Evolutionary conservation across 2,113 vertebrate species (phyloP), one percentile per base, ranked within the genome.

Genomic region (Scopus umbretta): DNA sequence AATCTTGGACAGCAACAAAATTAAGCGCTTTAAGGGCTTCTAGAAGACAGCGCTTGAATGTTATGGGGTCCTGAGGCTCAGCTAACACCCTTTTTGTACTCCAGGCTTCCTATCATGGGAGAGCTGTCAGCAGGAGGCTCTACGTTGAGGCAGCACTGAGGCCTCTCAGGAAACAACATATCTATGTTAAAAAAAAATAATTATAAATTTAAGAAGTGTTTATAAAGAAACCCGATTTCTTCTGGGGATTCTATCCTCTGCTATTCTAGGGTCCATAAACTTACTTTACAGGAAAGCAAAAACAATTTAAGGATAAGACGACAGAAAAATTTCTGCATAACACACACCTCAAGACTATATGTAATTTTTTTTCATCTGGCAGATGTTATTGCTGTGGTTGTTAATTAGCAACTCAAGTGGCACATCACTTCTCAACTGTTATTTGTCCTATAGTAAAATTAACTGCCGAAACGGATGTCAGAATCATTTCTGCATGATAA

Each of bases 401-500:
- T 88, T 95, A 94, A 96, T 97, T 85, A 91, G 91, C 76, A 92
- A 79, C 65, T 95, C 80, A 90, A 96, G 75, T 50, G 67, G 90
- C 85, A 94, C 94, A 80, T 83, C 67, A 74, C 34, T 93, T 88
- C 75, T 94, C 56, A 79, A 80, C 45, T 88, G 61, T 56, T 92
- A 91, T 80, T 94, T 88, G 74, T 94, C 86, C 92, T 88, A 70
- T 73, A 89, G 89, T 85, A 96, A 97, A 94, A 94, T 94, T 89
- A 95, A 79, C 78, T 92, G 92, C 86, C 91, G 83, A 94, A 92
- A 92, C 91, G 66, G 70, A 95, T 94, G 91, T 91, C 76, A 91
- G 70, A 95, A 91, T 91, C 43, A 95, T 85, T 95, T 89, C 91
- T 96, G 86, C 92, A 70, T 86, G 78, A 92, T 90, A 97, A 97